These are phyloP conservation scores for Galaxias olidus DNA, from an alignment of 2,797 vertebrate genomes.

Conservation along the genomic window DNA sequence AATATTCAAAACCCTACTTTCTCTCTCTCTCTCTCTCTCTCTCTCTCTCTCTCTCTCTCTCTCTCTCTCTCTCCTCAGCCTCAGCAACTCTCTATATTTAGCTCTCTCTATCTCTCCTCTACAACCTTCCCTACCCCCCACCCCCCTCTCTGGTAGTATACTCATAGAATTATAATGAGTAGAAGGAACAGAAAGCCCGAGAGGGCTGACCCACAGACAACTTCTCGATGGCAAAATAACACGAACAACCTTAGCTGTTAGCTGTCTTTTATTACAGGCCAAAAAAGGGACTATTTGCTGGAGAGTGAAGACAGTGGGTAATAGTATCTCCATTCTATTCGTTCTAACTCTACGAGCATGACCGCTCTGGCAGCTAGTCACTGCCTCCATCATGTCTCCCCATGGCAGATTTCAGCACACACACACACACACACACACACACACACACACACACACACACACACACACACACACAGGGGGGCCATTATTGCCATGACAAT, in stretches of 20 bases:
- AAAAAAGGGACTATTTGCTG: no score
- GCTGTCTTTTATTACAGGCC: no score
- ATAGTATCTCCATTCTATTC: no score
- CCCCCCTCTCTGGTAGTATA: conserved; percentile 33
- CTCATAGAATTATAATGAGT: conserved; percentile 27
- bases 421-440: no score
- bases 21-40: conserved; percentile 1
- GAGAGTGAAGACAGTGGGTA: no score
- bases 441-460: no score
- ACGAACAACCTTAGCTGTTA: no score
- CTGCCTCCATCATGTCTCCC: background rate
- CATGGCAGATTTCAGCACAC: conserved; percentile 5
- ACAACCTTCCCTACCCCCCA: background rate
- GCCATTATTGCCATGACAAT: conserved; percentile 15
- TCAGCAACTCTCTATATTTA: conserved; percentile 41
- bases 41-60: background rate
- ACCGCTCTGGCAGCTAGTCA: background rate
- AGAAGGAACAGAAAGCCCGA: no score
- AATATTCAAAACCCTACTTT: background rate
- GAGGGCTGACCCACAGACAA: no score
- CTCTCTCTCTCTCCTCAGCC: background rate
- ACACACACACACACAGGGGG: no score
- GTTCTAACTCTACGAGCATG: no score
- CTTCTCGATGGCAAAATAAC: no score
- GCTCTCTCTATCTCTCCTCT: background rate